Conservation (phyloP, 2,113 vertebrate species). For the Megaptera novaeangliae region DNA sequence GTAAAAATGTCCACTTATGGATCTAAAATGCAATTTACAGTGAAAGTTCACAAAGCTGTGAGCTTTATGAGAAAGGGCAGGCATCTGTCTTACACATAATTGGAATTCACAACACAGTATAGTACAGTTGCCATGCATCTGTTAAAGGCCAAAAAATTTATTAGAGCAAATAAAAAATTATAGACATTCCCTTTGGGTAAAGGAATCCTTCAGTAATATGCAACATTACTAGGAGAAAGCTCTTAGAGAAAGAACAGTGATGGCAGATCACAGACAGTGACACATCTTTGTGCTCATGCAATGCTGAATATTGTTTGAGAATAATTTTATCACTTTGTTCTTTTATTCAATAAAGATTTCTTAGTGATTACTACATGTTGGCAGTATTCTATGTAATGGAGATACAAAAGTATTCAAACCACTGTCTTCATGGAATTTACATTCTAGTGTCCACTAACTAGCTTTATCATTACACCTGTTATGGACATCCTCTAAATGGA, state of each 20-base stretch:
- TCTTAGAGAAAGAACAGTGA: background rate
- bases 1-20: conserved; percentile 47
- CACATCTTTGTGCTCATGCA: background rate
- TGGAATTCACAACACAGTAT: conserved; percentile 51
- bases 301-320: background rate
- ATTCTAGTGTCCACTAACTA: background rate
- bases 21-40: conserved; percentile 31
- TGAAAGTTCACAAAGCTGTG: conserved; percentile 51
- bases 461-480: background rate
- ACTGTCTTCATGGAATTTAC: background rate
- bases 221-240: background rate
- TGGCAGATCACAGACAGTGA: background rate
- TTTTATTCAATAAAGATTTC: background rate
- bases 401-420: background rate
- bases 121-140: conserved; percentile 60
- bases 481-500: background rate
- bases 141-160: conserved; percentile 64
- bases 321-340: background rate
- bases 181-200: conserved; percentile 34
- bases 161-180: conserved; percentile 66
- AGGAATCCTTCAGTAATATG: conserved; percentile 20
- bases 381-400: background rate
- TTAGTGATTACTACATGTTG: background rate
- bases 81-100: conserved; percentile 62
- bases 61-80: conserved; percentile 58